Conservation (phyloP, 2,113 vertebrate genomes). For the Sminthopsis crassicaudata region DNA sequence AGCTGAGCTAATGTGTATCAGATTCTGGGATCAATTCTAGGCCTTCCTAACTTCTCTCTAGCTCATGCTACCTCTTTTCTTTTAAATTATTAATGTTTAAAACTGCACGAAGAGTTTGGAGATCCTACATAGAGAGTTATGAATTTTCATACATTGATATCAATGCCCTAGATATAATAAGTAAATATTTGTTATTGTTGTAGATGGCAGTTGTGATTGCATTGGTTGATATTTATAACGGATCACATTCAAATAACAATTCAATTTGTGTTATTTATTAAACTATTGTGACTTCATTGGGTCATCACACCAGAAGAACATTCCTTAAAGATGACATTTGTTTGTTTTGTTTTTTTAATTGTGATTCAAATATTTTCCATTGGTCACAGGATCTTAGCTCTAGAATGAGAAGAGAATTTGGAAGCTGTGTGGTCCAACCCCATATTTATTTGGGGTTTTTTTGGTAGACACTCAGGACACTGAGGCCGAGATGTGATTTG, state of each 20-base stretch:
- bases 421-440: background rate
- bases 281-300: background rate
- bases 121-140: background rate
- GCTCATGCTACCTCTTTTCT: background rate
- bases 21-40: background rate
- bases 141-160: background rate
- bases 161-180: background rate
- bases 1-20: too few species aligned
- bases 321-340: background rate
- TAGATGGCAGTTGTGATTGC: background rate
- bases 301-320: background rate
- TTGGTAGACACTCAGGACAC: background rate
- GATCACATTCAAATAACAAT: background rate
- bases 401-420: background rate
- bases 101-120: background rate
- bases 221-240: background rate
- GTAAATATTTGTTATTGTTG: background rate
- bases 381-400: too few species aligned
- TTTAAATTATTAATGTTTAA: background rate
- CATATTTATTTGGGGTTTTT: background rate
- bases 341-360: too few species aligned
- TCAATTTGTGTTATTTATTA: background rate
- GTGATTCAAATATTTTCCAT: too few species aligned
- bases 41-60: background rate
- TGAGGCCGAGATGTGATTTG: background rate